Evolutionary conservation across 2,888 invertebrate species (phyloP).

Genomic region (Tipula unca): DNA sequence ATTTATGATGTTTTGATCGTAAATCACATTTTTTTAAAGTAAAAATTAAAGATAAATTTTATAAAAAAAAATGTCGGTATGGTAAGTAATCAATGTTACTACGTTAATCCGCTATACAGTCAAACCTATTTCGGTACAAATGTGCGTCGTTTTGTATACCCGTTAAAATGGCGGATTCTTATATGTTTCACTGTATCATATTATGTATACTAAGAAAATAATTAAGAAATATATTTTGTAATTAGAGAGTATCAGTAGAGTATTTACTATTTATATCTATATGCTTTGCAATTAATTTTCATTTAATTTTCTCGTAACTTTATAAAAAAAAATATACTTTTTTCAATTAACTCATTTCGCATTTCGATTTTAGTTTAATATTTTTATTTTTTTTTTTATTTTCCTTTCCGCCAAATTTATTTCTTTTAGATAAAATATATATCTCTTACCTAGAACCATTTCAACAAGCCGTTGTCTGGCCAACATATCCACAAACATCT

Average conservation of each 20-base stretch:
- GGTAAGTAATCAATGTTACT: not conserved
- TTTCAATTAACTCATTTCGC: constrained; percentile 16
- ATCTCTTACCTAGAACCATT: constrained; percentile 47
- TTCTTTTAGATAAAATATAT: constrained; percentile 24
- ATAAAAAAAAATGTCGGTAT: not conserved
- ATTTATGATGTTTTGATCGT: constrained; percentile 2
- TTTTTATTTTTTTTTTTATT: constrained; percentile 16
- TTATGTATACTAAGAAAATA: not conserved
- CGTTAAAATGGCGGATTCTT: not conserved
- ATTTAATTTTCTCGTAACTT: not conserved
- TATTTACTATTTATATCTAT: not conserved
- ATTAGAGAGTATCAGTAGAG: not conserved
- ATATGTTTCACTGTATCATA: not conserved
- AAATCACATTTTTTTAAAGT: not conserved
- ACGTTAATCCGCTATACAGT: not conserved
- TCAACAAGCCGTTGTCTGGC: constrained; percentile 68
- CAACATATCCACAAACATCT: constrained; percentile 50
- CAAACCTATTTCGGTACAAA: not conserved
- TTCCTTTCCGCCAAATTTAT: constrained; percentile 20
- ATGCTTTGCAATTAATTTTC: not conserved
- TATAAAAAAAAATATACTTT: not conserved
- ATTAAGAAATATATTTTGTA: not conserved
- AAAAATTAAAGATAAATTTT: not conserved
- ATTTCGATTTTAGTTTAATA: constrained; percentile 9
- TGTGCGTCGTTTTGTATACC: not conserved